A percentile compares a stretch with the other conserved stretches of the same genome.
These are phyloP conservation scores for Thecocarcelia acutangulata DNA, from an alignment of 2,888 invertebrate genomes.

Conservation along the genomic window DNA sequence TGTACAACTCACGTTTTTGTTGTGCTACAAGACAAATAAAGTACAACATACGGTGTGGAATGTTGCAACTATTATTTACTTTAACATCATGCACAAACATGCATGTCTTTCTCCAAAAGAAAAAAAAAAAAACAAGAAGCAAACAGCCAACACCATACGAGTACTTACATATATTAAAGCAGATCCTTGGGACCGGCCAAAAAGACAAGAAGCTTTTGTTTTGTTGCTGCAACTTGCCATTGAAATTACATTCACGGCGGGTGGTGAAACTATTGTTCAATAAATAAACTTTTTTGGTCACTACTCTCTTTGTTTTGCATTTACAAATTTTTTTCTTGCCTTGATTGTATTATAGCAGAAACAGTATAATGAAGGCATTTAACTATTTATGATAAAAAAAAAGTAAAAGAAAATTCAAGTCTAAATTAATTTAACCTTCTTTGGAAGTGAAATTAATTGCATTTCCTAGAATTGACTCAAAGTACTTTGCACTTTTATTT, in stretches of 20 bases:
- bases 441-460: too few relatives aligned
- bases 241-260: slow-evolving; percentile 63
- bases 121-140: background rate
- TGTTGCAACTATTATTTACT: slow-evolving; percentile 49
- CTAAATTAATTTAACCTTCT: too few relatives aligned
- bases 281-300: background rate
- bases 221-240: slow-evolving; percentile 53
- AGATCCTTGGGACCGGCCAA: slow-evolving; percentile 7
- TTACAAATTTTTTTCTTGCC: too few relatives aligned
- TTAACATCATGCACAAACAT: slow-evolving; percentile 44
- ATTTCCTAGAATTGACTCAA: too few relatives aligned
- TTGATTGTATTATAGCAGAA: too few relatives aligned
- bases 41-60: slow-evolving; percentile 30
- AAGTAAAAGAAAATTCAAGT: too few relatives aligned
- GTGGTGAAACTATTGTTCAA: slow-evolving; percentile 50
- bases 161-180: background rate
- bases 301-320: background rate
- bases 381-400: too few relatives aligned
- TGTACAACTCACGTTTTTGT: slow-evolving; percentile 56
- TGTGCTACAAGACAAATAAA: slow-evolving; percentile 35
- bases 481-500: too few relatives aligned
- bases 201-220: slow-evolving; percentile 45
- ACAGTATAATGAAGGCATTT: too few relatives aligned
- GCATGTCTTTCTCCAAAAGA: background rate
- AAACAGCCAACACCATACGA: slow-evolving; percentile 4